Conservation (phyloP, 2,888 invertebrate genomes). For the Automeris io region DNA sequence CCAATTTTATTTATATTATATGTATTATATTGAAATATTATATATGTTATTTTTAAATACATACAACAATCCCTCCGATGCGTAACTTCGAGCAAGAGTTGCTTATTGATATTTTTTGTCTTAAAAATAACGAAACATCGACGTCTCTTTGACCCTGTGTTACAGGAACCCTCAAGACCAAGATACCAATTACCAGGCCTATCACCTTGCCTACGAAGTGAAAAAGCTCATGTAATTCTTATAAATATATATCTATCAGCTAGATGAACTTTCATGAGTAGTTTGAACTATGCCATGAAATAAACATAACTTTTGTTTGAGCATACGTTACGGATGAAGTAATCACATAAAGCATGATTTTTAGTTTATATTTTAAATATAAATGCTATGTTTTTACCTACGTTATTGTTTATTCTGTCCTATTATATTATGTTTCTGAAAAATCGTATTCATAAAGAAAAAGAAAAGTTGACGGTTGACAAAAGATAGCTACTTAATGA, state of each 20-base stretch:
- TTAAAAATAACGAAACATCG: constrained; percentile 39
- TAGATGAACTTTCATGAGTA: constrained; percentile 41
- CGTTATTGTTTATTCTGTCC: too few species aligned
- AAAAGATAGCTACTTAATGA: too few species aligned
- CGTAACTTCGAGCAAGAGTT: constrained; percentile 5
- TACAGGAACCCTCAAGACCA: constrained; percentile 91
- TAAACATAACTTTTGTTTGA: constrained; percentile 1
- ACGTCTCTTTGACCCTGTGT: constrained; percentile 81
- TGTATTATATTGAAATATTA: neutral
- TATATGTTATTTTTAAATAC: neutral
- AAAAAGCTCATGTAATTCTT: constrained; percentile 98
- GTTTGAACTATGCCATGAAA: constrained; percentile 7
- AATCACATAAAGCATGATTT: too few species aligned
- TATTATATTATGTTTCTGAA: too few species aligned
- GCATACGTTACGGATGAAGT: constrained; percentile 6
- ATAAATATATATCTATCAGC: constrained; percentile 54
- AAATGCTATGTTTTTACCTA: too few species aligned
- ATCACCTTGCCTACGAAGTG: constrained; percentile 99
- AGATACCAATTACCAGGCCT: constrained; percentile 97
- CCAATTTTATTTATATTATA: neutral
- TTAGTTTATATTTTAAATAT: too few species aligned
- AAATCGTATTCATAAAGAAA: too few species aligned
- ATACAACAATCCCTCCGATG: neutral
- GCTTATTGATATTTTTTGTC: constrained; percentile 18
- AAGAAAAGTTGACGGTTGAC: too few species aligned